Evolutionary conservation across 2,113 vertebrate species (phyloP).

Genomic region (Laticauda laticaudata): DNA sequence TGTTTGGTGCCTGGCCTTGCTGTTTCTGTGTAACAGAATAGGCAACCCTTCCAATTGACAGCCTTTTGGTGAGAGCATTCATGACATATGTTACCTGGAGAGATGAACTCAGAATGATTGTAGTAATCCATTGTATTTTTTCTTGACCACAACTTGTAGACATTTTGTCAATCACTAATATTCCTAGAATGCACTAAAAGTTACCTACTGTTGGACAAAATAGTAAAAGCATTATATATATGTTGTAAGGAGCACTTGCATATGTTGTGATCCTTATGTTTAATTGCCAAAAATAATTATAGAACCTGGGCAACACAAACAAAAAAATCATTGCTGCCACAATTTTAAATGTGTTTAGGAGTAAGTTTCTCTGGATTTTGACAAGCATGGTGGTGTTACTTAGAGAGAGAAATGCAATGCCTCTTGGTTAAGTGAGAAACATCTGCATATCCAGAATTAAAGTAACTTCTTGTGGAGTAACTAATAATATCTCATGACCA

Average conservation of each 20-base stretch:
- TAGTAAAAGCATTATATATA: not conserved
- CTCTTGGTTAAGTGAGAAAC: not conserved
- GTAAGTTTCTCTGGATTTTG: not conserved
- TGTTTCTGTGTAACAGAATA: not conserved
- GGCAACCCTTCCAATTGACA: not conserved
- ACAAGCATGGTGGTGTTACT: not conserved
- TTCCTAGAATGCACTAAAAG: constrained; percentile 4
- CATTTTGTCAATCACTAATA: constrained; percentile 49
- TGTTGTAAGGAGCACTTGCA: not conserved
- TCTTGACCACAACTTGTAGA: constrained; percentile 46
- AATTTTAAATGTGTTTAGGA: not conserved
- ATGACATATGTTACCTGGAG: constrained; percentile 74
- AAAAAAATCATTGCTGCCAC: not conserved
- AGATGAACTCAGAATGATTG: constrained; percentile 79
- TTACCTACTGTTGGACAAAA: constrained; percentile 11
- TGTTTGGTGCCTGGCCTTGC: not conserved
- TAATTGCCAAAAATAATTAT: fast-evolving
- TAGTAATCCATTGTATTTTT: constrained; percentile 79
- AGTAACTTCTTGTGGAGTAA: not conserved
- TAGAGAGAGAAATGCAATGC: not conserved
- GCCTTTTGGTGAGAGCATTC: not conserved
- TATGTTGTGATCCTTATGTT: not conserved
- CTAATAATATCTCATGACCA: not conserved
- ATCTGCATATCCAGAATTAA: not conserved
- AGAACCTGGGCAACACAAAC: not conserved